Percentiles rank a stretch among this genome's conserved stretches.
phyloP scores from a whole-genome alignment of 2,797 vertebrate genomes.

The Cuculus canorus region DNA sequence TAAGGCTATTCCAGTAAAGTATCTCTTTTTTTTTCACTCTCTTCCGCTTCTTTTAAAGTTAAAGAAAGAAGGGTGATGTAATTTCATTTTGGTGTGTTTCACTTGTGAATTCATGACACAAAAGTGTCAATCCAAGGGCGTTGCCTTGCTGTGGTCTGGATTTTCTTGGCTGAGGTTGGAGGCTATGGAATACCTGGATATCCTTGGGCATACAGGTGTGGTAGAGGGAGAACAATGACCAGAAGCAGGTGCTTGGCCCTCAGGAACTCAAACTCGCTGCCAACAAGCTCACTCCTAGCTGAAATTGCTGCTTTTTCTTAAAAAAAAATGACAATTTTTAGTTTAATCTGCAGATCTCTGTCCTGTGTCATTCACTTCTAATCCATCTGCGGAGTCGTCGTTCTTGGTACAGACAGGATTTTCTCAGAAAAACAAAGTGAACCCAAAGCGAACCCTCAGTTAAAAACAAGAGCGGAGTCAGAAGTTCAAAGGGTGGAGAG shows the following conservation, averaged over 20 bases:
- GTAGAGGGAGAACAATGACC: constrained; percentile 77
- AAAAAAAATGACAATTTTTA: neutral
- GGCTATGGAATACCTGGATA: constrained; percentile 62
- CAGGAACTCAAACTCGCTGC: constrained; percentile 62
- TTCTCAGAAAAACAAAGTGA: constrained; percentile 37
- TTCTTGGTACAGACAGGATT: constrained; percentile 56
- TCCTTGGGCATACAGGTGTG: constrained; percentile 73
- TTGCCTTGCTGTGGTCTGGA: neutral
- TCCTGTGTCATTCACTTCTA: constrained; percentile 57
- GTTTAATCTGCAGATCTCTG: constrained; percentile 28
- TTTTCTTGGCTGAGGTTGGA: constrained; percentile 46
- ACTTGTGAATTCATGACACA: constrained; percentile 21
- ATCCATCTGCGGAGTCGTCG: constrained; percentile 44
- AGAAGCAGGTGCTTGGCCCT: constrained; percentile 78
- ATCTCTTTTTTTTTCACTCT: neutral
- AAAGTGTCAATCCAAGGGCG: neutral
- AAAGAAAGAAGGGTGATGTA: neutral
- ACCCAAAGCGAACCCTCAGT: neutral
- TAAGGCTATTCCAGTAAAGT: neutral
- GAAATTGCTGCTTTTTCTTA: neutral
- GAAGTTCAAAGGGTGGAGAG: constrained; percentile 74
- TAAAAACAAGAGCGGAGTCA: constrained; percentile 56
- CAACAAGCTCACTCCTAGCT: constrained; percentile 20
- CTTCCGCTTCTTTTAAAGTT: neutral
- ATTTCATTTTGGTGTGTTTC: constrained; percentile 21